Evolutionary conservation across 1,140 invertebrate species (phyloP), one percentile per base, ranked within the genome.

Genomic region (Sarcophaga peregrina): DNA sequence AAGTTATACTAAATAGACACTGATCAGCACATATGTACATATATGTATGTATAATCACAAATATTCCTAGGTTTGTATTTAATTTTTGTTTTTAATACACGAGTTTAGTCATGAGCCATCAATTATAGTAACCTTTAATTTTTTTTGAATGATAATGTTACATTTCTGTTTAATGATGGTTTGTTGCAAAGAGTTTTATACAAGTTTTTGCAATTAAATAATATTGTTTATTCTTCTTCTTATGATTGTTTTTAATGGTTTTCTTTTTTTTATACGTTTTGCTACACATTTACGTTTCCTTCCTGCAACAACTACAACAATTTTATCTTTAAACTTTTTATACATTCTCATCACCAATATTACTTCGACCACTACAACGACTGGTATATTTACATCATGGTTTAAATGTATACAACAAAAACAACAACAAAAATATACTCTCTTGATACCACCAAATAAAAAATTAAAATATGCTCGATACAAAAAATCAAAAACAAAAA

Each of bases 281-380:
- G 20, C 46, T 45, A 15, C n/a, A 47, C n/a, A 52, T 78, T 48
- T 25, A 52, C n/a, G 75, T 78, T 78, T 78, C 48, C 75, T 78
- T 78, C 75, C 75, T 78, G 17, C 47, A 76, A 76, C 74, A 17
- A 17, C 47, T 48, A 76, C 74, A 17, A 76, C 75, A 78, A 78
- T 50, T 78, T 74, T 72, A 37, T 2, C 1, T 37, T 68, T 68
- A 68, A 9, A 68, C 17, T 68, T 68, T 47, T 78, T 78, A n/a
- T 78, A 52, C 47, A 78, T 78, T 78, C 47, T 20, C 62, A 15
- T 17, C 58, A 68, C 62, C n/a, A 20, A 20, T 68, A 17, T 9
- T 15, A 17, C 62, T 20, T n/a, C 62, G 62, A n/a, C n/a, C 20
- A 9, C 20, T 68, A 68, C 20, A 68, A 68, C 17, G 62, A 68